Percentiles rank a stretch among this genome's conserved stretches.
phyloP scores from a whole-genome alignment of 2,888 invertebrate genomes.

The Macrophya alboannulata region DNA sequence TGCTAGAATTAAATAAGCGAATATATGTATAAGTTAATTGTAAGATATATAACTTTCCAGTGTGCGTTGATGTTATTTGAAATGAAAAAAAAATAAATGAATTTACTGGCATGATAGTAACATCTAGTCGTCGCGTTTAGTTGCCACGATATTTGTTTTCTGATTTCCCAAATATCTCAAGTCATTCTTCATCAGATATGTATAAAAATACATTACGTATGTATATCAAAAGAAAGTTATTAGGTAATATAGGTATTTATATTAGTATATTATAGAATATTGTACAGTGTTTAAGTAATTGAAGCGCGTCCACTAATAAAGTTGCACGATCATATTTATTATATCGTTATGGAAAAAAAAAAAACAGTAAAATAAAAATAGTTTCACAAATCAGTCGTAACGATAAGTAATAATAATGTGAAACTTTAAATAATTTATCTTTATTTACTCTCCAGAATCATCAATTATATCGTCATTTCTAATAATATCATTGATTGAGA shows the following conservation, averaged over 20 bases:
- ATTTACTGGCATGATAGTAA: slow-evolving; percentile 12
- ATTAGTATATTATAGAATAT: slow-evolving; percentile 13
- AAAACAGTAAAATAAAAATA: neutral
- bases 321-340: slow-evolving; percentile 29
- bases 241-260: neutral
- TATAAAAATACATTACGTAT: neutral
- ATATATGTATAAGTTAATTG: neutral
- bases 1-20: neutral
- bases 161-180: neutral
- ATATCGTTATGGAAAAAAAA: neutral
- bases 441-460: neutral
- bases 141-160: neutral
- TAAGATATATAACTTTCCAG: slow-evolving; percentile 24
- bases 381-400: neutral
- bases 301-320: slow-evolving; percentile 24
- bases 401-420: neutral
- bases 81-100: neutral
- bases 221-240: slow-evolving; percentile 13
- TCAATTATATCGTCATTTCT: no score
- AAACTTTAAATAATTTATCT: neutral
- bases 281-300: slow-evolving; percentile 39
- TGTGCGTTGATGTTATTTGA: slow-evolving; percentile 20
- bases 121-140: neutral
- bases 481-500: no score
- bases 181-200: neutral